Conservation (phyloP, 2,797 vertebrate species). For the Catharus ustulatus region DNA sequence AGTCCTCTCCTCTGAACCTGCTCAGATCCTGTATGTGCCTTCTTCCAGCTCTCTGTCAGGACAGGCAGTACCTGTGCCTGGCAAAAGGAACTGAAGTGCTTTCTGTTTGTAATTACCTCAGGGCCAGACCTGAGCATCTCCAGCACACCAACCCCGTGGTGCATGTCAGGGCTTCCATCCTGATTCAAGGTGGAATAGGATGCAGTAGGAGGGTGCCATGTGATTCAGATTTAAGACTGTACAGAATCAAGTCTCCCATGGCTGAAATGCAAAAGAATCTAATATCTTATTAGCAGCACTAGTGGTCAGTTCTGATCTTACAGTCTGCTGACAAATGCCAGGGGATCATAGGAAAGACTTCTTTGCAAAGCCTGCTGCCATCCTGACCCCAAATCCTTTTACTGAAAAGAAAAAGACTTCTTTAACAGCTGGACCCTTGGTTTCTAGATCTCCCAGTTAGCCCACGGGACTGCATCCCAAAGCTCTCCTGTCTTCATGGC, state of each 20-base stretch:
- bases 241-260: background rate
- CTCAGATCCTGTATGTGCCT: background rate
- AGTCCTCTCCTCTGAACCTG: background rate
- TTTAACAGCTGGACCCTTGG: background rate
- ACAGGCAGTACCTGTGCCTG: background rate
- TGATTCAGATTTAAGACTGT: background rate
- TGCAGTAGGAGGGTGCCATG: background rate
- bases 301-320: background rate
- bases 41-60: background rate
- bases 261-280: background rate
- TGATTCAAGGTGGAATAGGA: background rate
- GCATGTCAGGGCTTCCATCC: background rate
- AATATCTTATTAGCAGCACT: background rate
- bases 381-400: too few species aligned
- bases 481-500: background rate
- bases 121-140: background rate
- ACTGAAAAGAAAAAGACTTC: background rate
- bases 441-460: background rate
- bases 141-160: background rate
- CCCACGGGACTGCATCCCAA: background rate
- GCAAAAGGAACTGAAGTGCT: background rate
- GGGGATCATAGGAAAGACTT: background rate
- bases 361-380: background rate
- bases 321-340: background rate
- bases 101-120: background rate